A percentile compares a stretch with the other conserved stretches of the same genome.
These are phyloP conservation scores for Brevipalpus yothersi DNA, from an alignment of 1,140 invertebrate genomes.

Conservation along the genomic window DNA sequence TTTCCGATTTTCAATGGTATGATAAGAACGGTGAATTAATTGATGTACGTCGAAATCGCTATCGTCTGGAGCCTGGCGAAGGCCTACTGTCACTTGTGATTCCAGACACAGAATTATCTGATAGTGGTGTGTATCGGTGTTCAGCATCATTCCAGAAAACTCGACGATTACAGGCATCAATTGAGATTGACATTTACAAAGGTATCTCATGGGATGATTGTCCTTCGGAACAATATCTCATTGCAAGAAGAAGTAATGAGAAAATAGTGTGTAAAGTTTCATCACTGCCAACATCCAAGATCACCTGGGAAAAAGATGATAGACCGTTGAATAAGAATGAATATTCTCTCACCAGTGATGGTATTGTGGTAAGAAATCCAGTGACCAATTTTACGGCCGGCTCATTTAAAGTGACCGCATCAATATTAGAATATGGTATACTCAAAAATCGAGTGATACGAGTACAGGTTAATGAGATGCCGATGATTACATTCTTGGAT, in stretches of 20 bases:
- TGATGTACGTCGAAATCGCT: not conserved
- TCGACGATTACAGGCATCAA: not conserved
- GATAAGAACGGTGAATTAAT: conserved; percentile 15
- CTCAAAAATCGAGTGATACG: not conserved
- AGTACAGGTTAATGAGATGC: conserved; percentile 19
- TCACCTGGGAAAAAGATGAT: conserved; percentile 61
- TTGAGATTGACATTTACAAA: conserved; percentile 17
- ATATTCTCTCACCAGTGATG: conserved; percentile 45
- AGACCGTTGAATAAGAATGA: conserved; percentile 28
- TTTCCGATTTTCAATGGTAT: conserved; percentile 19
- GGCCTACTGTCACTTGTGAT: not conserved
- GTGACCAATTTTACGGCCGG: conserved; percentile 40
- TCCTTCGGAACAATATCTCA: conserved; percentile 52
- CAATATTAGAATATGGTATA: not conserved
- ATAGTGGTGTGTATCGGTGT: not conserved
- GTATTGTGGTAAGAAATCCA: conserved; percentile 48
- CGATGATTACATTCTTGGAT: conserved; percentile 34
- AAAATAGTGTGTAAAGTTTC: conserved; percentile 52
- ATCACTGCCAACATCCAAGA: conserved; percentile 49
- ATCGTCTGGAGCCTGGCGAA: not conserved
- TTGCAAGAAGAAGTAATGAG: conserved; percentile 29
- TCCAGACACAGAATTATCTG: not conserved
- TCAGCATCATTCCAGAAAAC: not conserved
- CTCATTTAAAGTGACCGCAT: not conserved
- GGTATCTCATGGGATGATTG: conserved; percentile 59